phyloP scores from a whole-genome alignment of 2,888 invertebrate species.

The Pogonocherus hispidulus region DNA sequence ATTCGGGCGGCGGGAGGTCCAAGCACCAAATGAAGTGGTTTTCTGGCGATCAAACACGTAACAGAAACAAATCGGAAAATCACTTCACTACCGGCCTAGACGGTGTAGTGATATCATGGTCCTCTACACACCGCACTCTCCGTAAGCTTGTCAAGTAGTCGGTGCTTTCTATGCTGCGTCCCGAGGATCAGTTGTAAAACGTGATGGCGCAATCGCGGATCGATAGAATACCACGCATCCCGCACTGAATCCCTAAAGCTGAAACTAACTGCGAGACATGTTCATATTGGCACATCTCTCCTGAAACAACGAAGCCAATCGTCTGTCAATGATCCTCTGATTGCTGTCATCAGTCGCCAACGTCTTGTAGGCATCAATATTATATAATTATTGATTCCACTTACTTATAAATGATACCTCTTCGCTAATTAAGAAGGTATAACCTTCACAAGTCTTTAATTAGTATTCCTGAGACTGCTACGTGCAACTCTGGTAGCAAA shows the following conservation, averaged over 20 bases:
- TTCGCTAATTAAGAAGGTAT: too few relatives aligned
- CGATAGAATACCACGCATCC: constrained; percentile 63
- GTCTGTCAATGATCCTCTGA: constrained; percentile 40
- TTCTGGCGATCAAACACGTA: not conserved
- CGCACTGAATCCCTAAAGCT: constrained; percentile 54
- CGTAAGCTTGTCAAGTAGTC: constrained; percentile 54
- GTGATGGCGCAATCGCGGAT: constrained; percentile 59
- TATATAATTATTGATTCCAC: not conserved
- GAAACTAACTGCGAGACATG: constrained; percentile 50
- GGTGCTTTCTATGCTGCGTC: constrained; percentile 54
- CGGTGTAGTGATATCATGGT: constrained; percentile 42
- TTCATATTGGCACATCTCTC: constrained; percentile 52
- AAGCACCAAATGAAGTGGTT: constrained; percentile 24
- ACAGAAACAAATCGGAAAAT: constrained; percentile 17
- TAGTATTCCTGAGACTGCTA: too few relatives aligned
- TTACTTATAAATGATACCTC: too few relatives aligned
- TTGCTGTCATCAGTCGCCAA: constrained; percentile 30
- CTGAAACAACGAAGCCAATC: constrained; percentile 46
- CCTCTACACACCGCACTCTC: constrained; percentile 54
- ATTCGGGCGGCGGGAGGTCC: constrained; percentile 15
- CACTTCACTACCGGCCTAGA: constrained; percentile 42
- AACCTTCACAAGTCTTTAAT: too few relatives aligned
- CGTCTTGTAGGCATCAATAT: too few relatives aligned
- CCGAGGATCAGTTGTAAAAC: constrained; percentile 47
- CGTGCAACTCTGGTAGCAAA: too few relatives aligned